phyloP scores from a whole-genome alignment of 2,888 invertebrate genomes.

The Agonopterix arenella region DNA sequence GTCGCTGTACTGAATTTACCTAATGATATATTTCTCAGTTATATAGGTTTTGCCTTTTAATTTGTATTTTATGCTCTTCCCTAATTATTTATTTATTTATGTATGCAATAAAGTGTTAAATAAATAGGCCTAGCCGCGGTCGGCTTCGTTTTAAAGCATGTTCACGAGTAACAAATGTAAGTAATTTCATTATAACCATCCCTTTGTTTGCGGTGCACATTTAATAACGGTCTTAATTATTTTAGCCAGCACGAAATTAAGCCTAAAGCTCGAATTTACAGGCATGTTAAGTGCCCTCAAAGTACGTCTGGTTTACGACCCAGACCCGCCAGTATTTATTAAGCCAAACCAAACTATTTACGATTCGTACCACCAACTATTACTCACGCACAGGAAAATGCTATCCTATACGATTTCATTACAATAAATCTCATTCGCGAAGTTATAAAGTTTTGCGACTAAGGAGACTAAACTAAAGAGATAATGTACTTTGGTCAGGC shows the following conservation, averaged over 20 bases:
- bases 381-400: slow-evolving; percentile 55
- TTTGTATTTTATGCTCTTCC: no score
- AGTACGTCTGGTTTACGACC: slow-evolving; percentile 30
- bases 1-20: no score
- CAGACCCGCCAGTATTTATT: slow-evolving; percentile 37
- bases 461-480: slow-evolving; percentile 41
- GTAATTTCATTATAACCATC: no score
- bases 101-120: no score
- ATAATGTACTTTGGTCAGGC: slow-evolving; percentile 38
- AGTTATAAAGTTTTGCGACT: slow-evolving; percentile 60
- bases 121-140: no score
- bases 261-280: slow-evolving; percentile 13
- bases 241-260: slow-evolving; percentile 8
- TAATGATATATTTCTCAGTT: no score
- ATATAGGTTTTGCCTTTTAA: no score
- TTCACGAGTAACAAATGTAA: no score
- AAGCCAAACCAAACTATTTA: slow-evolving; percentile 47
- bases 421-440: slow-evolving; percentile 53
- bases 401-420: slow-evolving; percentile 61
- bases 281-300: slow-evolving; percentile 18
- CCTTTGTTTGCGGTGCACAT: no score
- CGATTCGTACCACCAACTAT: slow-evolving; percentile 43
- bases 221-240: background rate
- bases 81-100: no score
- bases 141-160: no score